phyloP scores from a whole-genome alignment of 2,888 invertebrate species.

The Synanthedon andrenaeformis region DNA sequence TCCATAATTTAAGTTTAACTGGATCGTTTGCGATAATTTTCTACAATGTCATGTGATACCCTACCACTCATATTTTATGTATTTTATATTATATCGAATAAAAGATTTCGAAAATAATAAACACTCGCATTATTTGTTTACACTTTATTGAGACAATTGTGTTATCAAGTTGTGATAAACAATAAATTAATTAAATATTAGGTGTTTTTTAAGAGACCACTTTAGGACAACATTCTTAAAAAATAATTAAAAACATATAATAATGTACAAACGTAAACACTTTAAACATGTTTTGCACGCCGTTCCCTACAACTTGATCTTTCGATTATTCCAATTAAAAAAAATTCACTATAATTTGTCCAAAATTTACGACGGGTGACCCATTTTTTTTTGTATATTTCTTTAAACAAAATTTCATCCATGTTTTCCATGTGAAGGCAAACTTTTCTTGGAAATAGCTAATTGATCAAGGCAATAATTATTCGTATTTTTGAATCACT shows the following conservation, averaged over 20 bases:
- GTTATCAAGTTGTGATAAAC: slow-evolving; percentile 65
- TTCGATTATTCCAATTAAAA: too few relatives aligned
- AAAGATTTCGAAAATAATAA: slow-evolving; percentile 13
- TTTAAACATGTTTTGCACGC: slow-evolving; percentile 17
- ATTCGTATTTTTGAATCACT: too few relatives aligned
- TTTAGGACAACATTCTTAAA: slow-evolving; percentile 38
- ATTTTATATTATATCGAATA: not conserved
- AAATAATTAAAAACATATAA: slow-evolving; percentile 54
- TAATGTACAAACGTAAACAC: slow-evolving; percentile 64
- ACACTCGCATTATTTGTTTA: slow-evolving; percentile 28
- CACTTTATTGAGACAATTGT: slow-evolving; percentile 64
- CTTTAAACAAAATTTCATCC: too few relatives aligned
- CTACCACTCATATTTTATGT: not conserved
- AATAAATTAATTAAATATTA: slow-evolving; percentile 64
- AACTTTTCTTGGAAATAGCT: too few relatives aligned
- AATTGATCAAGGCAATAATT: too few relatives aligned
- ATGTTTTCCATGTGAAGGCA: too few relatives aligned
- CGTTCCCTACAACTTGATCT: too few relatives aligned
- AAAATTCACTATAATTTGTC: too few relatives aligned
- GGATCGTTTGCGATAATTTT: not conserved
- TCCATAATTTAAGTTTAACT: too few relatives aligned
- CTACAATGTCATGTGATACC: not conserved
- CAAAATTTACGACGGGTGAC: too few relatives aligned
- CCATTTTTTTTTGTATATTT: too few relatives aligned
- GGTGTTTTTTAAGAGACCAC: slow-evolving; percentile 38